These are phyloP conservation scores for Calonectris borealis DNA, from an alignment of 2,113 vertebrate species.

Conservation along the genomic window DNA sequence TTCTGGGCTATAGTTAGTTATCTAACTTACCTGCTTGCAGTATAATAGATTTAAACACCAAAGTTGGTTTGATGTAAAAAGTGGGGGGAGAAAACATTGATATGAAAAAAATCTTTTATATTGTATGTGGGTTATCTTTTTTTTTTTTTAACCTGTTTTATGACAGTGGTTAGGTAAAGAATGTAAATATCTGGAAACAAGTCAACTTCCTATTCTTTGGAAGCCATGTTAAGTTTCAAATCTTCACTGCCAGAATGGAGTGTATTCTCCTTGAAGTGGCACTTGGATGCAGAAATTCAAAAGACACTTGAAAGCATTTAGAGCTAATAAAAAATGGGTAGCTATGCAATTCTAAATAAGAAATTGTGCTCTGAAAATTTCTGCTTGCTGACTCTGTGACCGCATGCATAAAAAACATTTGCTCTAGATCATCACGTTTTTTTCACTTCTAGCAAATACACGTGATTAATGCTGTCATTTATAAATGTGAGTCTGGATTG, in stretches of 20 bases:
- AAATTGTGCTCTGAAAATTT: neutral
- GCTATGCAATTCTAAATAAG: neutral
- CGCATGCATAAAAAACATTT: neutral
- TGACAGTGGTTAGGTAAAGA: neutral
- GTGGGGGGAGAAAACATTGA: rapidly evolving
- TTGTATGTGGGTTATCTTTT: neutral
- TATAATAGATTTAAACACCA: neutral
- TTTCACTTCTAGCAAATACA: neutral
- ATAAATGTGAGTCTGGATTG: neutral
- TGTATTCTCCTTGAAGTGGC: neutral
- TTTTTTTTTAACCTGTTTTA: neutral
- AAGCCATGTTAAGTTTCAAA: neutral
- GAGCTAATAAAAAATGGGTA: neutral
- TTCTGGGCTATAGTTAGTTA: neutral
- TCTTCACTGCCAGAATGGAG: neutral
- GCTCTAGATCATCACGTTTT: neutral
- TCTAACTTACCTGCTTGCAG: neutral
- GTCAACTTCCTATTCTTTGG: neutral
- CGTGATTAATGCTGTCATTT: neutral
- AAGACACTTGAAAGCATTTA: neutral
- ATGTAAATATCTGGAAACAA: neutral
- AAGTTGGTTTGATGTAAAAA: neutral
- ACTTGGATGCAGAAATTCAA: neutral
- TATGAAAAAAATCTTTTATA: neutral
- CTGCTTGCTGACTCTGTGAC: conserved; percentile 2